A percentile compares a stretch with the other conserved stretches of the same genome.
Conservation (phyloP, 2,797 vertebrate species). For the Pseudopleuronectes americanus region DNA sequence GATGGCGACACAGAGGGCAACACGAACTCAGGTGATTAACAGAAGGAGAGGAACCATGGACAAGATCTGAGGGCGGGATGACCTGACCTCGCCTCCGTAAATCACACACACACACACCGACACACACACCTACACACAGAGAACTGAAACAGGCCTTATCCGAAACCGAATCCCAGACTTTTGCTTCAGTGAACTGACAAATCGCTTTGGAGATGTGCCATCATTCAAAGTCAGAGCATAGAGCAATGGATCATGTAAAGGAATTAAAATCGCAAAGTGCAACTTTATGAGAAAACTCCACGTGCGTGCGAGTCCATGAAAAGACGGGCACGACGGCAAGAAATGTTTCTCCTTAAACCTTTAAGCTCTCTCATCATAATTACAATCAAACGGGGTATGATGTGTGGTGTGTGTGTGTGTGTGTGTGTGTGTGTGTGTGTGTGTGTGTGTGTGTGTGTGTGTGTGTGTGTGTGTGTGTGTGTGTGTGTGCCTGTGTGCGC, state of each 20-base stretch:
- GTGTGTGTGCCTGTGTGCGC: too few relatives aligned
- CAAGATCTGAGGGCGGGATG: conserved; percentile 41
- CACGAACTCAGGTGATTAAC: conserved; percentile 42
- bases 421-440: too few relatives aligned
- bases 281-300: conserved; percentile 53
- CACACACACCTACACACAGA: conserved; percentile 25
- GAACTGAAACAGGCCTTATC: conserved; percentile 56
- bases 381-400: conserved; percentile 55
- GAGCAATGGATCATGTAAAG: conserved; percentile 45
- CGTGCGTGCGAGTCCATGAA: conserved; percentile 48
- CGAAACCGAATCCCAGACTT: conserved; percentile 29
- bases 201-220: conserved; percentile 77
- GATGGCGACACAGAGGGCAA: conserved; percentile 60
- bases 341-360: conserved; percentile 50
- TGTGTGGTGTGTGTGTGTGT: neutral
- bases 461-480: too few relatives aligned
- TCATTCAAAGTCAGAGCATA: conserved; percentile 71
- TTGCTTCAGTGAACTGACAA: conserved; percentile 78
- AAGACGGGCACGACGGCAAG: conserved; percentile 40
- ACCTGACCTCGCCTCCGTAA: conserved; percentile 15
- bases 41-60: conserved; percentile 27
- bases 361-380: conserved; percentile 52
- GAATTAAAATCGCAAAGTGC: conserved; percentile 67
- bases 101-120: conserved; percentile 28
- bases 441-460: too few relatives aligned